Percentiles rank a stretch among this genome's conserved stretches.
Conservation (phyloP, 1,140 invertebrate species). For the Bactericera cockerelli region DNA sequence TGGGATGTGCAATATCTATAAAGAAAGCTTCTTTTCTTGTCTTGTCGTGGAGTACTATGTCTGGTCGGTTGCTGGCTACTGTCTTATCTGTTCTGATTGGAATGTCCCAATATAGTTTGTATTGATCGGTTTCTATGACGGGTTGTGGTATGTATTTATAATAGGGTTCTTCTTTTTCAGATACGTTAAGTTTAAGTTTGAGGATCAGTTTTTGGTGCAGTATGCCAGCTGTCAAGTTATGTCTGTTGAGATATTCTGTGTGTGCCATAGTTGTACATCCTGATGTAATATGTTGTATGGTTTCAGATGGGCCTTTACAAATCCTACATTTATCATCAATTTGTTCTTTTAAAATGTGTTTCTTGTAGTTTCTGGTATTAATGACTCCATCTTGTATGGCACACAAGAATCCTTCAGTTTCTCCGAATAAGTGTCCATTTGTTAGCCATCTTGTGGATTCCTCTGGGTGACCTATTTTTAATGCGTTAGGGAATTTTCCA, state of each 20-base stretch:
- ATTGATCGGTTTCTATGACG: not conserved
- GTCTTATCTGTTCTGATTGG: not conserved
- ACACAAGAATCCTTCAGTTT: conserved; percentile 22
- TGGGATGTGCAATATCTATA: not conserved
- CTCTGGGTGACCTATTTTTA: conserved; percentile 3
- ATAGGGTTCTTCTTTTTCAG: not conserved
- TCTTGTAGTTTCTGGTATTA: conserved; percentile 22
- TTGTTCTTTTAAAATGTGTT: conserved; percentile 22
- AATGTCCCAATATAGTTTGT: conserved; percentile 8
- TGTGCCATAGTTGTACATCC: not conserved
- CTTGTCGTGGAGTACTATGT: not conserved
- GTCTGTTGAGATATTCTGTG: not conserved
- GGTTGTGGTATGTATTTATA: conserved; percentile 5
- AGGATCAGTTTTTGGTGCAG: not conserved
- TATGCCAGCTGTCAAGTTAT: not conserved
- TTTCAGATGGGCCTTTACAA: not conserved
- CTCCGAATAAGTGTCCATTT: conserved; percentile 18
- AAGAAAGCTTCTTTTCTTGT: not conserved
- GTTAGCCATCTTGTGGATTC: conserved; percentile 23
- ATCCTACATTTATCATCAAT: conserved; percentile 7
- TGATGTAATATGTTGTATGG: not conserved
- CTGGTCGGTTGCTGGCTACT: not conserved
- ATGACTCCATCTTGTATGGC: conserved; percentile 26
- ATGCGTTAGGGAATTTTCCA: not conserved
- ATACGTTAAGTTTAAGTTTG: not conserved